A percentile compares a stretch with the other conserved stretches of the same genome.
These are phyloP conservation scores for Dolichomitus sp. DNA, from an alignment of 2,888 invertebrate genomes.

Conservation along the genomic window DNA sequence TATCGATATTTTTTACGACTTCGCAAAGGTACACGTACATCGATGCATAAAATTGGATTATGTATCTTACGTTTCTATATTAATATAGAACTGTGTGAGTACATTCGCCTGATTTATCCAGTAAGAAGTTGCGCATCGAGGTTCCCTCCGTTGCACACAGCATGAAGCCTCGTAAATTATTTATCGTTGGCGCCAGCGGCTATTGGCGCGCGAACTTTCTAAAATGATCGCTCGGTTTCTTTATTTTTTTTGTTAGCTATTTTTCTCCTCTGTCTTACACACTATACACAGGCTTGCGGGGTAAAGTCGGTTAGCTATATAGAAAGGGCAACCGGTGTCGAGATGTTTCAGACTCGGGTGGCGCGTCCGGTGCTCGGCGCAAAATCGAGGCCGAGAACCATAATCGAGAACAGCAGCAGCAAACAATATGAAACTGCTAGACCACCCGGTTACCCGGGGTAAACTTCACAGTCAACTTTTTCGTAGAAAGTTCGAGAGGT, in stretches of 20 bases:
- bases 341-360: conserved; percentile 12
- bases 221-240: conserved; percentile 25
- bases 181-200: conserved; percentile 44
- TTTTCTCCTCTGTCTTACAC: conserved; percentile 12
- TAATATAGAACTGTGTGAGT: background rate
- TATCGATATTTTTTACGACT: background rate
- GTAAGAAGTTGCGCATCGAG: conserved; percentile 19
- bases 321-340: conserved; percentile 29
- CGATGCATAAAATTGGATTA: background rate
- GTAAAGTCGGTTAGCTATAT: background rate
- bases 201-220: conserved; percentile 31
- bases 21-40: background rate
- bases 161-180: conserved; percentile 47
- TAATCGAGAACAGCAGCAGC: conserved; percentile 38
- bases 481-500: conserved; percentile 24
- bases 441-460: conserved; percentile 39
- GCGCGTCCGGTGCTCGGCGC: background rate
- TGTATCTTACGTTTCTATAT: background rate
- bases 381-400: conserved; percentile 28
- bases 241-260: conserved; percentile 1
- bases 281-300: background rate
- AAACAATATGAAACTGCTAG: conserved; percentile 42
- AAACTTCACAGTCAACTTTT: conserved; percentile 38
- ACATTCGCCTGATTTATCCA: conserved; percentile 9
- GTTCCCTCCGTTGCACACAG: conserved; percentile 1